Base-by-base conservation (phyloP, 2,888 invertebrate species). In the Marronus borbonicus region DNA sequence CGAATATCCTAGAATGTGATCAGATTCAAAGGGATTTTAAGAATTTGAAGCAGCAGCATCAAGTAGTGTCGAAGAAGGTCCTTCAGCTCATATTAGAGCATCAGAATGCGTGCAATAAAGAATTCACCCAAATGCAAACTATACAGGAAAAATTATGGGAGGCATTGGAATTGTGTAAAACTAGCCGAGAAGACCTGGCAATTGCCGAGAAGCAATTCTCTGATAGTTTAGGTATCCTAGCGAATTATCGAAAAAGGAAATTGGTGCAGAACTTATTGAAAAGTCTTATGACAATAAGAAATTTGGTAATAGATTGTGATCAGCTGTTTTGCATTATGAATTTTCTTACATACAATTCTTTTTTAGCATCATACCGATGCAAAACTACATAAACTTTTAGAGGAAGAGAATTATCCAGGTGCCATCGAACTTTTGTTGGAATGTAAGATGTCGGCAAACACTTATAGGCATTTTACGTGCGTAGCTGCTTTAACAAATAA, bases 31-130 rank as follows among this genome's bases (percentile, higher is more conserved):
- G 90, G 39, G 93, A 95, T 87, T 93, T 95, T 82, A 92, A 93
- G 69, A 92, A 92, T 78, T 89, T 97, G 1, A 93, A 94, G 83
- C 91, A 93, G 75, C 97, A 97, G 84, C 94, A 96, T 82, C 93
- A 94, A 82, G 97, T 97, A 14, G 96, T 98, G 3, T 98, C 98
- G 0, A 97, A 97, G 83, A 96, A 97, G 89, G 97, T 98, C 0
- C 91, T 98, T 0, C 96, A 97, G 83, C 90, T 98, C 50, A 98
- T 99, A 84, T 91, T 98, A 4, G 96, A 98, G 86, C 97, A 98
- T 83, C 94, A 98, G 78, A 94, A 94, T 82, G 92, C 94, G 0
- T 98, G 97, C 87, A 95, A 95, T 83, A 91, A 93, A 20, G 97
- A 98, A 86, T 95, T 98, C 84, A 91, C 93, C 77, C 93, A 93